Conservation (phyloP, 2,797 vertebrate genomes). For the Okamejei kenojei region DNA sequence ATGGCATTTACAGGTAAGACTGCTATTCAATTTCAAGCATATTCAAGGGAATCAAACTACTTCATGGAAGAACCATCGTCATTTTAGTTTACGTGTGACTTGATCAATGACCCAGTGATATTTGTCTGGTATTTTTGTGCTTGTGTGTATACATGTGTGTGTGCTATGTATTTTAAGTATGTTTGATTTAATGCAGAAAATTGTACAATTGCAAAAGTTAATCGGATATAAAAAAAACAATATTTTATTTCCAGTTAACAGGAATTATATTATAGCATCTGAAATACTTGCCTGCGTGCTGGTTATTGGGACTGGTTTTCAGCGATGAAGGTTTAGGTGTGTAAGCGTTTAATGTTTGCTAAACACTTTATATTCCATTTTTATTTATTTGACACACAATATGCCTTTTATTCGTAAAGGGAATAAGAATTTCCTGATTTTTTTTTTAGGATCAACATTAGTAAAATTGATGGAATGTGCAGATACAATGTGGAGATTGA, state of each 20-base stretch:
- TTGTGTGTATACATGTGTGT: not conserved
- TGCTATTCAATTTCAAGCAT: not conserved
- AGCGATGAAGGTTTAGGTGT: not conserved
- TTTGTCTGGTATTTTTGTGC: not conserved
- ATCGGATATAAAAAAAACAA: not conserved
- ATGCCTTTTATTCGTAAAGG: not conserved
- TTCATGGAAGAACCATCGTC: not conserved
- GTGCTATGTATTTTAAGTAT: not conserved
- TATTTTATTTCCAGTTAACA: not conserved
- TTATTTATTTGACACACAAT: not conserved
- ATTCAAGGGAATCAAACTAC: not conserved
- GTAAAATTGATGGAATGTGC: not conserved
- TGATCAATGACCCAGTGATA: not conserved
- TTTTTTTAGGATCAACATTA: not conserved
- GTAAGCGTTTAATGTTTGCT: not conserved
- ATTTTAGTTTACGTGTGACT: not conserved
- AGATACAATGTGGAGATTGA: not conserved
- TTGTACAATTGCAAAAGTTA: not conserved
- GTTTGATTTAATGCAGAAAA: not conserved
- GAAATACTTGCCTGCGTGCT: not conserved
- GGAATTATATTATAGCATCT: not conserved
- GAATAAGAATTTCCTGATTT: not conserved
- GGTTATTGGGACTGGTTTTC: not conserved
- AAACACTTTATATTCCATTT: not conserved
- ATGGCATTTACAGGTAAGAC: slow-evolving; percentile 21